Base-by-base conservation (phyloP, 2,888 invertebrate genomes). In the Brachyopa scutellaris region DNA sequence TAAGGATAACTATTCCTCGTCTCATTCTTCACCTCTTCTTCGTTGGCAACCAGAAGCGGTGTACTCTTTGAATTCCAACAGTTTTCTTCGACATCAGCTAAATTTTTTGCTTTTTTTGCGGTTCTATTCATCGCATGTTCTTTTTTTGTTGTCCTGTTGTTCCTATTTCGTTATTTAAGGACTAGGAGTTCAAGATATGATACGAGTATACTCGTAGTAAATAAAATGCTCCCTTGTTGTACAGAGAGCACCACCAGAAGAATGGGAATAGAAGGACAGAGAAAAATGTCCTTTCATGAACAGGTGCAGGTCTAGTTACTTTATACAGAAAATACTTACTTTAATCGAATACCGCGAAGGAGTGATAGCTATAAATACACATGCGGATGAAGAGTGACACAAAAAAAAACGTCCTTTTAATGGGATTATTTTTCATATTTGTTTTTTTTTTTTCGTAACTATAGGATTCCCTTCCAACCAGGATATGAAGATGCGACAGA, bases 361-460 rank as follows among this genome's bases (percentile, higher is more conserved):
- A n/a, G n/a, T n/a, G n/a, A n/a, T n/a, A n/a, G 9, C n/a, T 6
- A 15, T 6, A 51, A 21, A 55, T n/a, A 42, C 4, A 31, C 23
- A 15, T 17, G n/a, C 2, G 6, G 1, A n/a, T 36, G n/a, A 13
- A 47, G 9, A 15, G 29, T 2, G 15, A n/a, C 9, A 26, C 2
- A 31, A 17, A 33, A 6, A 57, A 8, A 47, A 13, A 2, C 2
- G 26, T 2, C 8, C 21, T 55, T 74, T 69, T 61, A 80, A 74
- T 80, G 62, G 62, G 69, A 79, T 79, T 79, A 49, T 38, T 66
- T 38, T 29, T 42, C 38, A n/a, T 26, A 5, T 26, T 26, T 26
- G 4, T 6, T 26, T 26, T 26, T 19, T 40, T 36, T 55, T 61
- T 33, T 29, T 26, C 19, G 2, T 61, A 7, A 9, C 7, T 21